Percentiles rank a stretch among this genome's conserved stretches.
These are phyloP conservation scores for Bujurquina vittata DNA, from an alignment of 2,113 vertebrate species.

Conservation along the genomic window DNA sequence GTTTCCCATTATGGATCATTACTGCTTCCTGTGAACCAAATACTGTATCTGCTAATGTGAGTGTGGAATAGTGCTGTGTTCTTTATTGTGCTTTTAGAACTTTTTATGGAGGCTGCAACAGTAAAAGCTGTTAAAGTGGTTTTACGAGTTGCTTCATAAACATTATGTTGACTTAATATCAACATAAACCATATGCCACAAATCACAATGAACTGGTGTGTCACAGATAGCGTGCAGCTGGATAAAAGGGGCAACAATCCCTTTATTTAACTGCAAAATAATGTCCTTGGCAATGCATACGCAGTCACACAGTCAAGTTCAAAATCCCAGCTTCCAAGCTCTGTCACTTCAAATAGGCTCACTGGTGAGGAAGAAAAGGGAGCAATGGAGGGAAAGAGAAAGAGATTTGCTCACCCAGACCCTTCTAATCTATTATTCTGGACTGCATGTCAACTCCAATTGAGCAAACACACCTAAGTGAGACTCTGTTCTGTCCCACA, in stretches of 20 bases:
- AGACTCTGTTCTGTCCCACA: background rate
- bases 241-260: background rate
- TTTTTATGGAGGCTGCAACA: background rate
- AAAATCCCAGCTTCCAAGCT: constrained; percentile 21
- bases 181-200: background rate
- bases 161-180: constrained; percentile 12
- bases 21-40: constrained; percentile 12
- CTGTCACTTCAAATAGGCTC: constrained; percentile 36
- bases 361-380: constrained; percentile 18
- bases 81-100: background rate
- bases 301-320: constrained; percentile 3
- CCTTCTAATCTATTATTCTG: constrained; percentile 43
- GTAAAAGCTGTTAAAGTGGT: constrained; percentile 11
- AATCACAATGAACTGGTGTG: background rate
- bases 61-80: background rate
- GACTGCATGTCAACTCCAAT: constrained; percentile 40
- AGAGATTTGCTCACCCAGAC: constrained; percentile 30
- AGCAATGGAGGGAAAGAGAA: constrained; percentile 16
- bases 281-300: background rate
- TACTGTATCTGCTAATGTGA: constrained; percentile 25
- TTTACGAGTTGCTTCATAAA: constrained; percentile 25
- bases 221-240: background rate
- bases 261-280: background rate
- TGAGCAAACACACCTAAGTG: constrained; percentile 39
- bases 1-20: constrained; percentile 52